Percentiles rank a stretch among this genome's conserved stretches.
Conservation (phyloP, 2,113 vertebrate genomes). For the Panurus biarmicus region DNA sequence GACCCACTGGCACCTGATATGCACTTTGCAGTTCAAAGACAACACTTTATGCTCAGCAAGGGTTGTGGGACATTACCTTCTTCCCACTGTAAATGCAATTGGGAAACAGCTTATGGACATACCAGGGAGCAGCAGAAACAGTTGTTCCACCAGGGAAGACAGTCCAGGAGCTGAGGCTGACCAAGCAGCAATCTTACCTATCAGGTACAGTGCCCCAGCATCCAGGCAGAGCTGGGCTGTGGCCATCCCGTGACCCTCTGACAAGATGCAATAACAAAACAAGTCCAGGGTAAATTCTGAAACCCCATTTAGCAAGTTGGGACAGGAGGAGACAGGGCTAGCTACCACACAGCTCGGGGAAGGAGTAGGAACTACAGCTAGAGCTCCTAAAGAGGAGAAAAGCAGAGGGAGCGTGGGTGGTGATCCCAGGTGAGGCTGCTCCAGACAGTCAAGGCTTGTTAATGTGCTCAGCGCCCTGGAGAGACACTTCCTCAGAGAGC, state of each 20-base stretch:
- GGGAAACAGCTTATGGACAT: neutral
- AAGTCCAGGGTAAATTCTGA: neutral
- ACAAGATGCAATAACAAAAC: neutral
- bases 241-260: neutral
- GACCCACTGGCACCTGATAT: neutral
- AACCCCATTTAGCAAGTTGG: neutral
- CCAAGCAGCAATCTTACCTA: neutral
- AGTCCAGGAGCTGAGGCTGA: neutral
- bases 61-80: neutral
- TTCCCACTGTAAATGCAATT: neutral
- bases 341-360: neutral
- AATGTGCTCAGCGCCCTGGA: neutral
- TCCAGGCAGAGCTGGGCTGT: neutral
- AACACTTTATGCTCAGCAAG: neutral
- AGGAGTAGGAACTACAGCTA: rapidly evolving
- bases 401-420: neutral
- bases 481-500: neutral
- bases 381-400: neutral
- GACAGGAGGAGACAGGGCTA: neutral
- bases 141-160: neutral
- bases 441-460: neutral
- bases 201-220: neutral
- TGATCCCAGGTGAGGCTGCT: neutral
- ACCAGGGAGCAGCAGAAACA: neutral
- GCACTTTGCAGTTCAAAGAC: neutral